A percentile compares a stretch with the other conserved stretches of the same genome.
These are phyloP conservation scores for Lindbergichthys nudifrons DNA, from an alignment of 2,797 vertebrate genomes.

Conservation along the genomic window DNA sequence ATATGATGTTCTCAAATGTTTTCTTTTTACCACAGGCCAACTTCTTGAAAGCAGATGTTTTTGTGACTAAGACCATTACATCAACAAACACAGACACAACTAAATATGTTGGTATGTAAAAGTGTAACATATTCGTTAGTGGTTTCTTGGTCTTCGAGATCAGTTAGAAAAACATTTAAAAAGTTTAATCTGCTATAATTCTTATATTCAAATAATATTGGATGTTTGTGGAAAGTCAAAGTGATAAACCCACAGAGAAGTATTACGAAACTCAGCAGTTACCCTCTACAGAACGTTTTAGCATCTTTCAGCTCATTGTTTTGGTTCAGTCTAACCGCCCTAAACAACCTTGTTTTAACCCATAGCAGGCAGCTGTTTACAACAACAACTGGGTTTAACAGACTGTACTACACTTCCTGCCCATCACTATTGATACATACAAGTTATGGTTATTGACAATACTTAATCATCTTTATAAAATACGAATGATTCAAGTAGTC, in stretches of 20 bases:
- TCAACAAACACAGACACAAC: background rate
- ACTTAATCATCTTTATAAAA: no score
- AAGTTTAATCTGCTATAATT: background rate
- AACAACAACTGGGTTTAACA: background rate
- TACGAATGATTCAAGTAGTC: no score
- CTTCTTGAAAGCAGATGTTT: background rate
- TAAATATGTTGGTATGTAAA: background rate
- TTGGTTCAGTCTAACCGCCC: background rate
- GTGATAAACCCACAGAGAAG: background rate
- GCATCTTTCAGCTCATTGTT: background rate
- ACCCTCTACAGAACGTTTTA: background rate
- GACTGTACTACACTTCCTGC: background rate
- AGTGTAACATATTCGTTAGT: no score
- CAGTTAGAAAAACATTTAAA: background rate
- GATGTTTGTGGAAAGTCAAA: background rate
- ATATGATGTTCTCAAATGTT: background rate
- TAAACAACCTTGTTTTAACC: background rate
- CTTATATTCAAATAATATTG: background rate
- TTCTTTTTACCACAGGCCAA: background rate
- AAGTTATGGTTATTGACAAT: no score
- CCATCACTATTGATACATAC: background rate
- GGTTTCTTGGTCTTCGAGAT: background rate
- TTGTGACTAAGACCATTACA: background rate
- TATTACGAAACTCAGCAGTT: background rate
- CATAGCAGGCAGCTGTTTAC: background rate